phyloP scores from a whole-genome alignment of 1,140 invertebrate species.

The Dreissena polymorpha region DNA sequence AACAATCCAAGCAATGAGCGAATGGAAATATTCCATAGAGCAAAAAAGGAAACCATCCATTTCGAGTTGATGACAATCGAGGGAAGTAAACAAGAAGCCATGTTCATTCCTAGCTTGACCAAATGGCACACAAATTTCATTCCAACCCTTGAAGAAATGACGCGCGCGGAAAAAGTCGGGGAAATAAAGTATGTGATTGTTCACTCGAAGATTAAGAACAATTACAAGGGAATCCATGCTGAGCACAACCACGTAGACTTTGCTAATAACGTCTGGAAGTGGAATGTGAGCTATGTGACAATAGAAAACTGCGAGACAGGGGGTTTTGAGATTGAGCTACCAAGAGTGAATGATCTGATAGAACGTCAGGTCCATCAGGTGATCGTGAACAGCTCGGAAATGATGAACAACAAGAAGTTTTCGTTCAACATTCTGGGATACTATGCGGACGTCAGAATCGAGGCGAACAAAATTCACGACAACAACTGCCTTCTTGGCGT shows the following conservation, averaged over 20 bases:
- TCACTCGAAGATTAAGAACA: conserved; percentile 68
- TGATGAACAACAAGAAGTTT: conserved; percentile 73
- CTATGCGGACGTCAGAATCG: conserved; percentile 89
- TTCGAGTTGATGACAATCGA: conserved; percentile 65
- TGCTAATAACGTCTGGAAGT: conserved; percentile 79
- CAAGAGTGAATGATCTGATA: conserved; percentile 71
- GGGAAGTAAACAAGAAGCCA: conserved; percentile 69
- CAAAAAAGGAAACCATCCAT: conserved; percentile 70
- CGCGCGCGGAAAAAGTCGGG: conserved; percentile 77
- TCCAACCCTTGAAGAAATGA: conserved; percentile 78
- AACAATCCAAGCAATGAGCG: conserved; percentile 83
- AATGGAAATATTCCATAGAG: conserved; percentile 74
- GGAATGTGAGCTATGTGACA: conserved; percentile 85
- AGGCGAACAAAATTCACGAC: conserved; percentile 90
- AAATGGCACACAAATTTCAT: conserved; percentile 77
- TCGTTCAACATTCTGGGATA: conserved; percentile 87
- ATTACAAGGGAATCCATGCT: conserved; percentile 72
- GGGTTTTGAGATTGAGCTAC: conserved; percentile 85
- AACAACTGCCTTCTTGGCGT: conserved; percentile 93
- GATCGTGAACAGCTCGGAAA: conserved; percentile 66
- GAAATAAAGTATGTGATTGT: conserved; percentile 75
- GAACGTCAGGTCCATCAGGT: conserved; percentile 73
- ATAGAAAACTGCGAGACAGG: conserved; percentile 89
- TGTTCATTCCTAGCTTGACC: conserved; percentile 77
- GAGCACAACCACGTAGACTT: conserved; percentile 79